Percentiles rank a stretch among this genome's conserved stretches.
Conservation (phyloP, 2,797 vertebrate species). For the Kryptopterus vitreolus region DNA sequence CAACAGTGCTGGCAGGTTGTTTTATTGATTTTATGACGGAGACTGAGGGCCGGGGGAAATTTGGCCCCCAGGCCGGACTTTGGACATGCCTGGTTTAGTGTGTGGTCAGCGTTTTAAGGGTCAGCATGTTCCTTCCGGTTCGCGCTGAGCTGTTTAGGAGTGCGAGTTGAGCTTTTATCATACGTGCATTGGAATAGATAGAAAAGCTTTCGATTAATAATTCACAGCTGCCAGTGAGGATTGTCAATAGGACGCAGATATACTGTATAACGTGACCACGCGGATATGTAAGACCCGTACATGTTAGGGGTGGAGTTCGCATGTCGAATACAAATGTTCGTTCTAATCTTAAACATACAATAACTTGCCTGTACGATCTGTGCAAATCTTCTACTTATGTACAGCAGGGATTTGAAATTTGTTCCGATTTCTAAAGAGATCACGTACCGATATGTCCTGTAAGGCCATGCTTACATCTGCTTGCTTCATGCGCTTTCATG, state of each 20-base stretch:
- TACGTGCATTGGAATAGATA: background rate
- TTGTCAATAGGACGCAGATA: background rate
- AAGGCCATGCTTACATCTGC: background rate
- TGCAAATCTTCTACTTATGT: background rate
- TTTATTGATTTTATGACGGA: too few species aligned
- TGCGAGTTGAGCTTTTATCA: background rate
- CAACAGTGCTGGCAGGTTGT: too few species aligned
- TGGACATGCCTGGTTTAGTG: too few species aligned
- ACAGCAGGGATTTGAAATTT: background rate
- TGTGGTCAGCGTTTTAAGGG: conserved; percentile 18
- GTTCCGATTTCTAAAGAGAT: background rate
- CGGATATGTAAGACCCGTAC: background rate
- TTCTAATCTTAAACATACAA: background rate
- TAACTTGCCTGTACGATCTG: background rate
- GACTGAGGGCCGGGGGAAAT: too few species aligned
- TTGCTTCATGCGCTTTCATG: background rate
- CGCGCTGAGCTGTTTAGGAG: background rate
- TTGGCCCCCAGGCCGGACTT: too few species aligned
- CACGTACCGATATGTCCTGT: background rate
- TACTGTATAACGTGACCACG: too few species aligned
- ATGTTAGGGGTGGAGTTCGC: background rate
- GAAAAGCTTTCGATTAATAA: background rate
- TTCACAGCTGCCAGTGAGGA: background rate
- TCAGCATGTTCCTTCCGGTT: background rate
- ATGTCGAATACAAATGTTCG: background rate